Conservation (phyloP, 2,797 vertebrate species). For the Streptopelia turtur region DNA sequence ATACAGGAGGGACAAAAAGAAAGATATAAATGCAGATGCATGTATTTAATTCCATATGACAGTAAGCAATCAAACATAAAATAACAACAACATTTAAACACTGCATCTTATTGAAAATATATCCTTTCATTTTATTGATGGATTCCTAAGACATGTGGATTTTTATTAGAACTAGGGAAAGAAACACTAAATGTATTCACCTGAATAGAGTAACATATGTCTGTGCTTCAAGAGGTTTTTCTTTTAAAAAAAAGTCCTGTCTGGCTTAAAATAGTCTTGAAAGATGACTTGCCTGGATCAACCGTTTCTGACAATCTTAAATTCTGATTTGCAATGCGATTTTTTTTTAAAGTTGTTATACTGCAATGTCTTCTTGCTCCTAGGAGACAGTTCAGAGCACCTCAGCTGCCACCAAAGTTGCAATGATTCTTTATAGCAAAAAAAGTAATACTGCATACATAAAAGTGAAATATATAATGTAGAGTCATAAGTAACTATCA, state of each 20-base stretch:
- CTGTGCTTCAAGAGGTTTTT: neutral
- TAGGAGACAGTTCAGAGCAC: constrained; percentile 62
- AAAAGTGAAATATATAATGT: constrained; percentile 67
- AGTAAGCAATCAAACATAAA: neutral
- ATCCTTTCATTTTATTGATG: neutral
- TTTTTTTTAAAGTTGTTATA: constrained; percentile 53
- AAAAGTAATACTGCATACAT: constrained; percentile 72
- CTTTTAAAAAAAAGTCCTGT: neutral
- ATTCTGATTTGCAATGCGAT: constrained; percentile 56
- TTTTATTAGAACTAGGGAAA: neutral
- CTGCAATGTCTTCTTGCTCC: constrained; percentile 69
- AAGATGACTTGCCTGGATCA: constrained; percentile 46
- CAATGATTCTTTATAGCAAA: constrained; percentile 59
- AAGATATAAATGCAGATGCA: neutral
- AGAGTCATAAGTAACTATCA: constrained; percentile 66
- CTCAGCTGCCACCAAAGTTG: constrained; percentile 65
- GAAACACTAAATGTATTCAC: neutral
- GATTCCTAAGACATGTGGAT: neutral
- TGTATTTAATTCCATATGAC: neutral
- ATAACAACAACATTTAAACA: neutral
- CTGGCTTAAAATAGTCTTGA: constrained; percentile 45
- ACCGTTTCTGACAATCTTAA: constrained; percentile 14
- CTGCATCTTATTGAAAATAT: neutral
- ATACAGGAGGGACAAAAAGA: neutral
- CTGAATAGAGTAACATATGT: constrained; percentile 14